Conservation (phyloP, 2,113 vertebrate genomes). For the Hippocampus comes region DNA sequence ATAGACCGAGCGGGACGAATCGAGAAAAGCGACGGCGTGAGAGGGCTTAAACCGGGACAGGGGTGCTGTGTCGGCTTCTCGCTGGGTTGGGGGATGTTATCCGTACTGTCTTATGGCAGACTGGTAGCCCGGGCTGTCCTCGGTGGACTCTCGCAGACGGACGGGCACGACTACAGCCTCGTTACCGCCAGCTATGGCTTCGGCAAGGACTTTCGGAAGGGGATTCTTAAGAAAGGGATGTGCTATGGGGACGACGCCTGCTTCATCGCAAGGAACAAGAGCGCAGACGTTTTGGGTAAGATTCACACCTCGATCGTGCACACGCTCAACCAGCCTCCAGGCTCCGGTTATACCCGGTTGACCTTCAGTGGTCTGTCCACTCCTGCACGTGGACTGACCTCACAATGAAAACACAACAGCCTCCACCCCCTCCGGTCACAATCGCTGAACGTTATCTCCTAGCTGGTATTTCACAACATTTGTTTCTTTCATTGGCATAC, state of each 20-base stretch:
- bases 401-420: conserved; percentile 54
- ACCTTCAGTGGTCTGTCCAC: conserved; percentile 54
- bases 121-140: conserved; percentile 96
- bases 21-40: conserved; percentile 9
- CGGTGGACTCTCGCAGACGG: conserved; percentile 93
- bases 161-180: conserved; percentile 91
- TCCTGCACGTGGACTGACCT: conserved; percentile 49
- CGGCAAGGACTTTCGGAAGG: conserved; percentile 99
- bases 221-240: conserved; percentile 97
- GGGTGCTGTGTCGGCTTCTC: conserved; percentile 25
- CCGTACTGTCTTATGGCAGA: conserved; percentile 94
- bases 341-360: conserved; percentile 26
- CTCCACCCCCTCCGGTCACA: conserved; percentile 2
- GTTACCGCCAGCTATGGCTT: conserved; percentile 95
- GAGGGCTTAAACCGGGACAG: conserved; percentile 13
- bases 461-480: background rate
- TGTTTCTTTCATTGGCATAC: background rate
- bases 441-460: background rate
- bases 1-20: conserved; percentile 16
- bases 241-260: conserved; percentile 98
- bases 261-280: conserved; percentile 87
- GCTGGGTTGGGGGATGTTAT: conserved; percentile 81
- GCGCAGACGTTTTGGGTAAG: conserved; percentile 94
- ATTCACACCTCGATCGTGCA: no score
- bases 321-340: background rate